phyloP scores from a whole-genome alignment of 1,140 invertebrate species.

The Battus philenor region DNA sequence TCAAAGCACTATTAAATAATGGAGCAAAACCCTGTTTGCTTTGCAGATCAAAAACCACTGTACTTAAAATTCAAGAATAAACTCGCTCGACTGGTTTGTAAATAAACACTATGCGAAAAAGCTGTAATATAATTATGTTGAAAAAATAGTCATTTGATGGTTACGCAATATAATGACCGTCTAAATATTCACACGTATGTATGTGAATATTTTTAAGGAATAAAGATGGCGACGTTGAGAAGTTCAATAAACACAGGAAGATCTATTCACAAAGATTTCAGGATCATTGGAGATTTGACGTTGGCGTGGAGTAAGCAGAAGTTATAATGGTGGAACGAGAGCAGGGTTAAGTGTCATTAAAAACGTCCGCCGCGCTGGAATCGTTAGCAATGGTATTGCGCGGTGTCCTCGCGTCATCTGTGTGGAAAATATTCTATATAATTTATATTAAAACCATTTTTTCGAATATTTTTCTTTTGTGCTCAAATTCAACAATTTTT shows the following conservation, averaged over 20 bases:
- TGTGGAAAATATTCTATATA: too few relatives aligned
- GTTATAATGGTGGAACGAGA: constrained; percentile 1
- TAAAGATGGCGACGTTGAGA: too few relatives aligned
- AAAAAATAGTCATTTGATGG: constrained; percentile 7
- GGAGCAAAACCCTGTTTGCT: too few relatives aligned
- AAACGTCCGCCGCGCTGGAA: not conserved
- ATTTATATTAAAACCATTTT: too few relatives aligned
- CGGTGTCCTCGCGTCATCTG: not conserved
- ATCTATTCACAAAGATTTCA: too few relatives aligned
- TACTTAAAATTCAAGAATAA: constrained; percentile 6
- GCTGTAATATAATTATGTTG: constrained; percentile 4
- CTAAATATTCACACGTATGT: not conserved
- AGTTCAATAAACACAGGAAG: too few relatives aligned
- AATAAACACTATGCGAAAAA: constrained; percentile 6
- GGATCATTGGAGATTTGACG: not conserved
- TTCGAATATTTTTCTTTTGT: too few relatives aligned
- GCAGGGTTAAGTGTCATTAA: constrained; percentile 5
- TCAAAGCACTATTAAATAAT: too few relatives aligned
- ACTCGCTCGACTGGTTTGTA: constrained; percentile 2
- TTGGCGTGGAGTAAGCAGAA: not conserved
- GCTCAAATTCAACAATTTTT: too few relatives aligned
- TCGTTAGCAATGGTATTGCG: not conserved
- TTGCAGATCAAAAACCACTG: not conserved
- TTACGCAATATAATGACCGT: constrained; percentile 1
- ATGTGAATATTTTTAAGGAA: too few relatives aligned